A percentile compares a stretch with the other conserved stretches of the same genome.
Conservation (phyloP, 2,113 vertebrate genomes). For the Tyto alba region DNA sequence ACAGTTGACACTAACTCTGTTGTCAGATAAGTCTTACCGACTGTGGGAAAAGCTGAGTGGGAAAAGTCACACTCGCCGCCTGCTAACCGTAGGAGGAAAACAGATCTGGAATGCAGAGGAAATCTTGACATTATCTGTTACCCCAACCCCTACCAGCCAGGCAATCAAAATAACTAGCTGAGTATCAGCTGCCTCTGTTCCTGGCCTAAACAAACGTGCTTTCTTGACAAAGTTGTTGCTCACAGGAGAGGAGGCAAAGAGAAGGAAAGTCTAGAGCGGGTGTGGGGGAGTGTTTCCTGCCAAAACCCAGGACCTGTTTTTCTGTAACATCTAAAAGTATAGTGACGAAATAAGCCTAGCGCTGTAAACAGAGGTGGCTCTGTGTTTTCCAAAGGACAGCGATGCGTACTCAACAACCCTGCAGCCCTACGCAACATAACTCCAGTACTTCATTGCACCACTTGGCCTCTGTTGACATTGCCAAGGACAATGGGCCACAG, state of each 20-base stretch:
- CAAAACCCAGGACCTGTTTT: background rate
- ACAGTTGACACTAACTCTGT: conserved; percentile 53
- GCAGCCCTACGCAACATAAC: background rate
- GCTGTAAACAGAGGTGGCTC: background rate
- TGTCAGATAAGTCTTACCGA: conserved; percentile 59
- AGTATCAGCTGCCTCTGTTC: conserved; percentile 22
- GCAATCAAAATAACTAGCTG: conserved; percentile 32
- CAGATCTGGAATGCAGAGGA: conserved; percentile 43
- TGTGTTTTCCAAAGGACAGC: background rate
- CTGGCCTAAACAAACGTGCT: conserved; percentile 1
- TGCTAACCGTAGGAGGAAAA: conserved; percentile 42
- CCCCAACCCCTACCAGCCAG: background rate
- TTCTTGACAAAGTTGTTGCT: conserved; percentile 22
- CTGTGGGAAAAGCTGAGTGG: conserved; percentile 60
- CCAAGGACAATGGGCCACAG: background rate
- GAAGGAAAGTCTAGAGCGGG: background rate
- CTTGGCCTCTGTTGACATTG: background rate
- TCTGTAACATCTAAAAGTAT: background rate
- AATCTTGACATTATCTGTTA: conserved; percentile 55
- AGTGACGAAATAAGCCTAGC: background rate
- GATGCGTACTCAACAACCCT: background rate
- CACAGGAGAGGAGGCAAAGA: background rate
- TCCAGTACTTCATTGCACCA: background rate
- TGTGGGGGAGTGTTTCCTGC: background rate
- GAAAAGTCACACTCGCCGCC: conserved; percentile 44